Base-by-base conservation (phyloP, 2,113 vertebrate species). In the Oncorhynchus masou region DNA sequence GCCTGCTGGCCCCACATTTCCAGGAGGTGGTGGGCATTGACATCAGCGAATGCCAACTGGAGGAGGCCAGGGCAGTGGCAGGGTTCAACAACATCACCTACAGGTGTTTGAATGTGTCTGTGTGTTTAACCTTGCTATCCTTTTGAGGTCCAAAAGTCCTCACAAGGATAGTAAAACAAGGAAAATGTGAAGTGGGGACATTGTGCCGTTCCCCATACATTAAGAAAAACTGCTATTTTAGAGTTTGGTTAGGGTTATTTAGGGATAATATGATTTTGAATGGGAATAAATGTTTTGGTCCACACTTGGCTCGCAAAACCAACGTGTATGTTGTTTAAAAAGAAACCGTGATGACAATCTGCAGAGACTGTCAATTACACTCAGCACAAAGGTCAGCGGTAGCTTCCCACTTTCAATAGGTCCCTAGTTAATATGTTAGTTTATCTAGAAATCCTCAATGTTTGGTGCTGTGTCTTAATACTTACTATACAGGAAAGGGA, bases 41-140 rank as follows among this genome's bases (percentile, higher is more conserved):
- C 75, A 74, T 93, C 78, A 94, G 93, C 12, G 84, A 91, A 25
- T 71, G 66, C 79, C 93, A 94, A 31, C 27, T 94, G 77, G 85
- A 88, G 49, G 89, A 91, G 79, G 93, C 92, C 27, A 89, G 64
- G 74, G 76, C 85, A 1, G 78, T 82, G 1, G 25, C 77, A 3
- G 88, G 90, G 3, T 6, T 22, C 0, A 25, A 87, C 1, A 95
- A 92, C 16, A 39, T 95, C 78, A 92, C 88, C 24, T 96, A 94
- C 86, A 91, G 93, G 95, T 96, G 0, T 64, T 45, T 45, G 39
- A 64, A 25, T 1, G 12, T 68, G 89, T 74, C 4, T 31, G 24
- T 72, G 31, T 64, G 19, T 51, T 89, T 85, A 69, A 24, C 20
- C 1, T 15, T 24, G 0, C 15, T 57, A 15, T 19, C 15, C 20